Percentiles rank a stretch among this genome's conserved stretches.
Conservation (phyloP, 2,797 vertebrate species). For the Amblyraja radiata region DNA sequence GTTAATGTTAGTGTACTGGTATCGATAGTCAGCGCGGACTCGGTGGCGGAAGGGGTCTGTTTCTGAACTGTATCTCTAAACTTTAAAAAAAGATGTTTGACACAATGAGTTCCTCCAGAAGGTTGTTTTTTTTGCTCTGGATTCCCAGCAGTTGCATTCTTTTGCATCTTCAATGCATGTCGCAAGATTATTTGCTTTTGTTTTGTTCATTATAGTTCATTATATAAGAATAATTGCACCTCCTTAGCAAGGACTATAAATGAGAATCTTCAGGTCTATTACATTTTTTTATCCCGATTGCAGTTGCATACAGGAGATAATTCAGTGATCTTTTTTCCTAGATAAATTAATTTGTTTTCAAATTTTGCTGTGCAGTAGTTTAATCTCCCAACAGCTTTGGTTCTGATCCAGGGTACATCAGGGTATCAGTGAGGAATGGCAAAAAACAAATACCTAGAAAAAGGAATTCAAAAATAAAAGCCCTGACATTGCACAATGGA, state of each 20-base stretch:
- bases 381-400: not conserved
- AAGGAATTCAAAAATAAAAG: not conserved
- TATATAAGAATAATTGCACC: not conserved
- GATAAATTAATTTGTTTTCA: not conserved
- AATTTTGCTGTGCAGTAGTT: not conserved
- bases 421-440: not conserved
- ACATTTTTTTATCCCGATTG: not conserved
- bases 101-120: too few species aligned
- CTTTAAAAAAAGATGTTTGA: too few species aligned
- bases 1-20: too few species aligned
- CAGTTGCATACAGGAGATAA: not conserved
- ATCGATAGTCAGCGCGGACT: too few species aligned
- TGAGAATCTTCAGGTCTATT: not conserved
- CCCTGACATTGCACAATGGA: not conserved
- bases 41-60: too few species aligned
- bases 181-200: too few species aligned
- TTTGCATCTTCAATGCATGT: too few species aligned
- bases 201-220: too few species aligned
- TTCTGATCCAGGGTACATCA: not conserved
- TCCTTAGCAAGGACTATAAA: not conserved
- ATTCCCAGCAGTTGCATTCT: too few species aligned
- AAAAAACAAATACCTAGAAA: constrained; percentile 1
- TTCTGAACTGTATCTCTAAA: too few species aligned
- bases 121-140: too few species aligned
- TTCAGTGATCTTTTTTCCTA: not conserved